phyloP scores from a whole-genome alignment of 2,888 invertebrate species.

The Caenorhabditis auriculariae region DNA sequence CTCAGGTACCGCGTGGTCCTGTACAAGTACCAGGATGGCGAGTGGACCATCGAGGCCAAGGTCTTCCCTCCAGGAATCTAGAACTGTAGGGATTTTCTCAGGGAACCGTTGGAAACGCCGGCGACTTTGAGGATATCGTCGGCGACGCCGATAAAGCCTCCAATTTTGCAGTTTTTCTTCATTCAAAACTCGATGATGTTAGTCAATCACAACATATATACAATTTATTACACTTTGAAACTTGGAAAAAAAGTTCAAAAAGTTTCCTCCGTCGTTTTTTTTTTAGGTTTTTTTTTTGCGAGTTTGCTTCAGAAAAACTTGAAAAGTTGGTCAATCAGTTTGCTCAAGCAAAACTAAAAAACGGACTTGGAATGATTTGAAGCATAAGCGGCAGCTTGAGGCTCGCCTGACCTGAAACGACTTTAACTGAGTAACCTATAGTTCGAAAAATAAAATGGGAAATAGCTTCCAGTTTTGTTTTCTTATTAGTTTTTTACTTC shows the following conservation, averaged over 20 bases:
- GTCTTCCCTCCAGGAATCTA: conserved; percentile 1
- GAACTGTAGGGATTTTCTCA: background rate
- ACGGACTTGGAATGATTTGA: too few species aligned
- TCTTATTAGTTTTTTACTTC: too few species aligned
- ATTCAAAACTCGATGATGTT: conserved; percentile 34
- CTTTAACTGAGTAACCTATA: too few species aligned
- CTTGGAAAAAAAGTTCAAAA: background rate
- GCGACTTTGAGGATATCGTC: conserved; percentile 50
- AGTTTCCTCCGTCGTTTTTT: background rate
- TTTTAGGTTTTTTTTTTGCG: conserved; percentile 1
- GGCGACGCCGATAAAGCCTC: conserved; percentile 40
- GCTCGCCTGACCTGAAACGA: too few species aligned
- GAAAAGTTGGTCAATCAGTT: background rate
- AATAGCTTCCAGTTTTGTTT: too few species aligned
- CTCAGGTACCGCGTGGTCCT: conserved; percentile 46
- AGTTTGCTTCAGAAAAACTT: background rate
- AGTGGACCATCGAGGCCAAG: conserved; percentile 37
- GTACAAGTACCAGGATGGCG: conserved; percentile 30
- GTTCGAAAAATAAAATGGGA: too few species aligned
- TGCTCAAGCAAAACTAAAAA: too few species aligned
- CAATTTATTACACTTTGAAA: too few species aligned
- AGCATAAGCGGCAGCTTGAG: too few species aligned
- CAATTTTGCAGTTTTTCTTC: conserved; percentile 35
- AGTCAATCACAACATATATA: too few species aligned
- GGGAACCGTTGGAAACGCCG: conserved; percentile 47